Conservation (phyloP, 2,797 vertebrate species). For the Adelosebastes latens region DNA sequence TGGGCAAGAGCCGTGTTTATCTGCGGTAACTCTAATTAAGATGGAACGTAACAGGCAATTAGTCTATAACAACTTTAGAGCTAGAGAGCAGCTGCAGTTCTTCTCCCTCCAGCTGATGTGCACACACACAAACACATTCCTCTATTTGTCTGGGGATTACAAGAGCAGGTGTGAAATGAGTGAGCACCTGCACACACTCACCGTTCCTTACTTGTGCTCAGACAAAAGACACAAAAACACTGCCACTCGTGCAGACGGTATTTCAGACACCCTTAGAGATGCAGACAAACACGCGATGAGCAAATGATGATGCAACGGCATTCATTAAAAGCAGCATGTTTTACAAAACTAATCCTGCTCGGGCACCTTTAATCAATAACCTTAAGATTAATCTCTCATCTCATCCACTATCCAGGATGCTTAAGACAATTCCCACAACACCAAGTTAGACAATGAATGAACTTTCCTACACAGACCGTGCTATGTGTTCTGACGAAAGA, state of each 20-base stretch:
- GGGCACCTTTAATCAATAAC: background rate
- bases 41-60: constrained; percentile 52
- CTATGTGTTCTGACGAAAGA: background rate
- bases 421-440: background rate
- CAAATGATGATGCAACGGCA: constrained; percentile 5
- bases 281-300: background rate
- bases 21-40: constrained; percentile 38
- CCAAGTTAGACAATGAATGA: background rate
- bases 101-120: constrained; percentile 4
- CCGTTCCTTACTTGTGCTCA: background rate
- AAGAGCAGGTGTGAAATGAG: constrained; percentile 45
- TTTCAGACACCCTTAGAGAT: background rate
- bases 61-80: constrained; percentile 44
- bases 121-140: background rate
- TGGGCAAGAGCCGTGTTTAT: constrained; percentile 14
- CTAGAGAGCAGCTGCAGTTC: constrained; percentile 45
- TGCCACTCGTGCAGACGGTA: background rate
- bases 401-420: background rate
- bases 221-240: constrained; percentile 1
- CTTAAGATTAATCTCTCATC: background rate
- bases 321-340: background rate
- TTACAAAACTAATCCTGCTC: background rate
- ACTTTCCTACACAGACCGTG: background rate
- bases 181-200: constrained; percentile 15
- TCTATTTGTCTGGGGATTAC: constrained; percentile 20